Evolutionary conservation across 2,113 vertebrate species (phyloP), one percentile per base, ranked within the genome.

Genomic region (Antigone vipio): DNA sequence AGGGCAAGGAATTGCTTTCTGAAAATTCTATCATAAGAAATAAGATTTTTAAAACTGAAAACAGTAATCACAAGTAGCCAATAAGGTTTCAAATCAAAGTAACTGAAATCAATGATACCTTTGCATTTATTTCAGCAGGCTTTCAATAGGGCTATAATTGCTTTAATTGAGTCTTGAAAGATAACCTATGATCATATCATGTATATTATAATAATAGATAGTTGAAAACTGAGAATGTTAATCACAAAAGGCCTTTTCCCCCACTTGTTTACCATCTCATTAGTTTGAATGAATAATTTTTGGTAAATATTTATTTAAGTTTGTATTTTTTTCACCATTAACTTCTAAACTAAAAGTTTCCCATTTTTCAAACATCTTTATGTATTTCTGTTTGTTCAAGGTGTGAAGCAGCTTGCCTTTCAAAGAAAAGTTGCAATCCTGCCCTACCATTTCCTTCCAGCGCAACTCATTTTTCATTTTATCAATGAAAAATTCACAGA

Each of bases 91-190:
- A 84, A 95, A 88, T 58, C 55, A 74, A 85, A 88, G 71, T 59
- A 52, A 74, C 17, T 59, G 30, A 83, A 68, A 74, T 52, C 24
- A 81, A 26, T 26, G n/a, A 55, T 35, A 88, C 6, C 44, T 80
- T 29, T 68, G 14, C 30, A 72, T 53, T 93, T 75, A 67, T 19
- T 86, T 89, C 82, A 93, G 24, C 27, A 86, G 34, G 23, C 17
- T 95, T 92, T 91, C 91, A 91, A 6, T 42, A 45, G 30, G 35
- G 30, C 50, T 66, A 4, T 76, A 94, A 94, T 89, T 89, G 64
- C 44, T 92, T 78, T 93, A 96, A 95, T 88, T 86, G 60, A 91
- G 68, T 78, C 52, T 68, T 87, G 73, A 97, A 96, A 85, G 86
- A 56, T 49, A 96, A 78, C 22, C 19, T 3, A 0, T 68, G 68